Percentiles rank a stretch among this genome's conserved stretches.
Conservation (phyloP, 2,113 vertebrate species). For the Coptodon rendalli region DNA sequence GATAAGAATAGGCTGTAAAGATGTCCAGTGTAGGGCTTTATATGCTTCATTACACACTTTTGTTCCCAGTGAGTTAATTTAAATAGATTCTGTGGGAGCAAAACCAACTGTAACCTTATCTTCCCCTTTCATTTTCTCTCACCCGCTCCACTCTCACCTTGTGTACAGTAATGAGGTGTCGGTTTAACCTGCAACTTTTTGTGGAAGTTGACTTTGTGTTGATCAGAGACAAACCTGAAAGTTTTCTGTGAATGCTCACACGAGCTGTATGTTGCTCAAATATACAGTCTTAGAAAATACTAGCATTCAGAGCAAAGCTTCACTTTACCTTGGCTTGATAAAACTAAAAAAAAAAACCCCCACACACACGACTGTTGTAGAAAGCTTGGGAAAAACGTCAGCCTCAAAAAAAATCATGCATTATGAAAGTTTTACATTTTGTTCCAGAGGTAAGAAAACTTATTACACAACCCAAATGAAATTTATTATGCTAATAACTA, state of each 20-base stretch:
- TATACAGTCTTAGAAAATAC: neutral
- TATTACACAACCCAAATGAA: neutral
- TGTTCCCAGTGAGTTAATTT: slow-evolving; percentile 32
- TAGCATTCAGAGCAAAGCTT: neutral
- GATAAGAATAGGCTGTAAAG: slow-evolving; percentile 57
- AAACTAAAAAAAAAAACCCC: neutral
- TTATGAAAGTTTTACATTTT: neutral
- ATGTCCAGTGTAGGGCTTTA: slow-evolving; percentile 61
- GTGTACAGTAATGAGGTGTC: slow-evolving; percentile 14
- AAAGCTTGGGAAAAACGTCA: neutral
- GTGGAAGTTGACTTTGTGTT: neutral
- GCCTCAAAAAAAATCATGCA: neutral
- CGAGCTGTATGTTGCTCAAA: neutral
- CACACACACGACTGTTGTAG: neutral
- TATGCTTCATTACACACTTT: slow-evolving; percentile 60
- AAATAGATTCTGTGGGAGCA: slow-evolving; percentile 16
- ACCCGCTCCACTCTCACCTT: neutral
- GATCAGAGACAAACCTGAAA: neutral
- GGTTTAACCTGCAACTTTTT: neutral
- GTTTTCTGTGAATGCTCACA: neutral
- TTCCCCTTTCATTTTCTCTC: slow-evolving; percentile 19
- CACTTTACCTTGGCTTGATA: neutral
- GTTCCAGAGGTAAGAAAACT: neutral
- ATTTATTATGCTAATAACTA: neutral
- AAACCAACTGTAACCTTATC: slow-evolving; percentile 28